phyloP scores from a whole-genome alignment of 2,888 invertebrate species.

The Heteromurus nitidus region DNA sequence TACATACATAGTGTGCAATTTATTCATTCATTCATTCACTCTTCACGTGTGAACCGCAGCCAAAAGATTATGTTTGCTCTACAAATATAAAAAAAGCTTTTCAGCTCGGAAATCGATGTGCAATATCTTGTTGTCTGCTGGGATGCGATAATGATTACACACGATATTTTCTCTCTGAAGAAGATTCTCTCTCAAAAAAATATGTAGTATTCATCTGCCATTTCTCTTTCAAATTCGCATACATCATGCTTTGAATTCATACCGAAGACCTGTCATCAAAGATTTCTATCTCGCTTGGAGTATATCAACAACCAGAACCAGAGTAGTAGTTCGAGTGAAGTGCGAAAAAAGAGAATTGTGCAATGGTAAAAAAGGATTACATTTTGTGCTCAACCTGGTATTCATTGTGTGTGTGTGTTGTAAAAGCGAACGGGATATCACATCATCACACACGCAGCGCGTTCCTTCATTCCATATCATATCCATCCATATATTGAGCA shows the following conservation, averaged over 20 bases:
- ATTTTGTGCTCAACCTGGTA: not conserved
- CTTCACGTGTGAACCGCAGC: too few relatives aligned
- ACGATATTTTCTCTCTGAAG: not conserved
- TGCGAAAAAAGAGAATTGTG: not conserved
- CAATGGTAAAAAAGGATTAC: slow-evolving; percentile 31
- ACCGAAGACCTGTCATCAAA: slow-evolving; percentile 35
- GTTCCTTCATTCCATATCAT: not conserved
- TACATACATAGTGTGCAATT: not conserved
- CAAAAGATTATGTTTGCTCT: too few relatives aligned
- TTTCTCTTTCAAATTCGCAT: slow-evolving; percentile 44
- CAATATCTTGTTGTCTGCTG: not conserved
- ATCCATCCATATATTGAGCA: slow-evolving; percentile 1
- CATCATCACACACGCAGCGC: not conserved
- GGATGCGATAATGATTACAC: not conserved
- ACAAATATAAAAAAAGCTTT: too few relatives aligned
- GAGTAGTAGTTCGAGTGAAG: too few relatives aligned
- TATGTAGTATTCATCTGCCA: slow-evolving; percentile 15
- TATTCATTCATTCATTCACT: not conserved
- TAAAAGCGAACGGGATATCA: too few relatives aligned
- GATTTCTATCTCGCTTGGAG: not conserved
- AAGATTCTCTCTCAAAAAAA: slow-evolving; percentile 6
- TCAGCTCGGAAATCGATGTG: too few relatives aligned
- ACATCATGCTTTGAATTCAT: slow-evolving; percentile 34
- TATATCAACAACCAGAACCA: too few relatives aligned
- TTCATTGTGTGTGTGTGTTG: too few relatives aligned